Base-by-base conservation (phyloP, 2,113 vertebrate genomes). In the Coreoperca whiteheadi region DNA sequence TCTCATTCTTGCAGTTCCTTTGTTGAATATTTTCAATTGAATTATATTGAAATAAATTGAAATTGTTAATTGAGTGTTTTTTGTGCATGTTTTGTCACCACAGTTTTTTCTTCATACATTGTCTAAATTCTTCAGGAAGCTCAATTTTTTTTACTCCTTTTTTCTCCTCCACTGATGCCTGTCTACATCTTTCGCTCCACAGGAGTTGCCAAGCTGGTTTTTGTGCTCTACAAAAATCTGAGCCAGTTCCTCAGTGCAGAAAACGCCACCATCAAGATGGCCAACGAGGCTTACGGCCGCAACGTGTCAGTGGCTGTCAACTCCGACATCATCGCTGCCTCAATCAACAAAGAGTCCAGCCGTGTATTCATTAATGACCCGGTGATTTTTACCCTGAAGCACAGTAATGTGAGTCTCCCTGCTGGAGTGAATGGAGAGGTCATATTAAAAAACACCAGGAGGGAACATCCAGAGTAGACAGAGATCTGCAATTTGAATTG, bases 271-370 rank as follows among this genome's bases (percentile, higher is more conserved):
- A 97, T 99, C 86, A 98, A 97, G 92, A 93, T 98, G 68, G 96
- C 96, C 77, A 95, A 95, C 0, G 97, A 99, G 68, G 94, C 95
- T 5, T 93, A 90, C 2, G 96, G 97, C 41, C 96, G 96, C 59
- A 99, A 99, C 77, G 96, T 96, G 90, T 97, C 98, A 0, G 97
- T 99, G 20, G 97, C 97, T 0, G 98, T 99, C 89, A 99, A 99
- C 90, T 99, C 98, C 0, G 97, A 99, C 82, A 96, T 99, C 96
- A 98, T 99, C 41, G 97, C 98, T 0, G 98, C 98, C 71, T 99
- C 98, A 2, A 98, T 99, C 95, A 99, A 99, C 95, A 99, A 99
- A 89, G 98, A 99, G 93, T 99, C 98, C 59, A 99, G 98, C 95
- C 96, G 98, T 1, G 97, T 99, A 20, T 99, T 97, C 95, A 96